Percentiles rank a stretch among this genome's conserved stretches.
Conservation (phyloP, 2,888 invertebrate genomes). For the Anarsia innoxiella region DNA sequence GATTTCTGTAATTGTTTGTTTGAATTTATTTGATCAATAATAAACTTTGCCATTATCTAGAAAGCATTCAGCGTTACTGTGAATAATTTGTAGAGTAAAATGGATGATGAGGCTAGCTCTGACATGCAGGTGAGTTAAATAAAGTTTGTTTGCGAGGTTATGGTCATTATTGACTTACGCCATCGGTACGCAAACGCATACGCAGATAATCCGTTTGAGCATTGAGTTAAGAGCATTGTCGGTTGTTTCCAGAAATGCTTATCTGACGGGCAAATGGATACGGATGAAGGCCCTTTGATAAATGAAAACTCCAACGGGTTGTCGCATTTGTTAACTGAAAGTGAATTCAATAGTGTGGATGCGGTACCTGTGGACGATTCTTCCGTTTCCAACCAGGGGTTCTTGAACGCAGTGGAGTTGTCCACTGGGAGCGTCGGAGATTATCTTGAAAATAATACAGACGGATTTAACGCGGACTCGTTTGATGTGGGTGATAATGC, state of each 20-base stretch:
- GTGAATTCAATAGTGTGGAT: slow-evolving; percentile 65
- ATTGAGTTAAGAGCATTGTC: too few relatives aligned
- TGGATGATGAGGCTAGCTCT: slow-evolving; percentile 57
- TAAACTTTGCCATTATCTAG: too few relatives aligned
- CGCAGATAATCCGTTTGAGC: too few relatives aligned
- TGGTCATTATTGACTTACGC: too few relatives aligned
- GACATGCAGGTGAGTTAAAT: slow-evolving; percentile 52
- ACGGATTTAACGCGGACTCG: slow-evolving; percentile 49
- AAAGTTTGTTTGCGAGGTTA: slow-evolving; percentile 21
- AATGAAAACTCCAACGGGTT: slow-evolving; percentile 66
- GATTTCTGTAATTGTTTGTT: too few relatives aligned
- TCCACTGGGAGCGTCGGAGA: slow-evolving; percentile 67
- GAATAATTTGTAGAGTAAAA: slow-evolving; percentile 17
- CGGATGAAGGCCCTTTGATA: slow-evolving; percentile 61
- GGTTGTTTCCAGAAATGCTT: slow-evolving; percentile 47
- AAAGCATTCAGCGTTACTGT: too few relatives aligned
- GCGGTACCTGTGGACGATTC: slow-evolving; percentile 59
- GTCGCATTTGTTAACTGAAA: slow-evolving; percentile 62
- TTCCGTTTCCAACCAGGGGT: slow-evolving; percentile 63
- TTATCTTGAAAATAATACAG: slow-evolving; percentile 58
- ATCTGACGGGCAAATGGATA: slow-evolving; percentile 59
- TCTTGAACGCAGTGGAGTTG: slow-evolving; percentile 63
- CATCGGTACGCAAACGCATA: too few relatives aligned
- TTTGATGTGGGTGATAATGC: slow-evolving; percentile 68
- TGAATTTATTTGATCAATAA: too few relatives aligned